Evolutionary conservation across 1,140 invertebrate genomes (phyloP).

Genomic region (Triops longicaudatus): DNA sequence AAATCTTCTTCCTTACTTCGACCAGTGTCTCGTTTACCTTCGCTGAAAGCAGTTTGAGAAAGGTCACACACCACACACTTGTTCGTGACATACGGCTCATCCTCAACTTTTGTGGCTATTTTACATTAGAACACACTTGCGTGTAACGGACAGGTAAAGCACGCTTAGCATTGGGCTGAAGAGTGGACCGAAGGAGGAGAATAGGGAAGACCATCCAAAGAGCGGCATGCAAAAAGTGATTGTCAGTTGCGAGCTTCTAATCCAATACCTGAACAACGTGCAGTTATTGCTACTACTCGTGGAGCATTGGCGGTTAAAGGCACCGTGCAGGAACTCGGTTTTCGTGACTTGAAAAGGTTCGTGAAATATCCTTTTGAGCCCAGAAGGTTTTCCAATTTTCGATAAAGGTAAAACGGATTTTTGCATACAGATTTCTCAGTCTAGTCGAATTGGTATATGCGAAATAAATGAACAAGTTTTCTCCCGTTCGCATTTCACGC

Average conservation of each 20-base stretch:
- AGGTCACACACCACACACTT: background rate
- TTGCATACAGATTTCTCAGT: no score
- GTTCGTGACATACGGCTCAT: background rate
- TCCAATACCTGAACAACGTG: background rate
- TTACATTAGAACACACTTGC: background rate
- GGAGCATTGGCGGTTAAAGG: background rate
- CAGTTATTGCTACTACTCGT: background rate
- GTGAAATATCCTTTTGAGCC: background rate
- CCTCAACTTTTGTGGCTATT: background rate
- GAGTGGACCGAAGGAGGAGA: background rate
- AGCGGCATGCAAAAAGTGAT: background rate
- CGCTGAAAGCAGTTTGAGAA: background rate
- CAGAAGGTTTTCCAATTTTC: background rate
- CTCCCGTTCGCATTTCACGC: no score
- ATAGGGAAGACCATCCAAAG: background rate
- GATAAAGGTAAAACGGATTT: background rate
- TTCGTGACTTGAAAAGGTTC: background rate
- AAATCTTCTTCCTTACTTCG: background rate
- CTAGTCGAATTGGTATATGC: no score
- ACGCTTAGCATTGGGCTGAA: background rate
- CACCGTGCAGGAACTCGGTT: background rate
- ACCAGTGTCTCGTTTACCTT: background rate
- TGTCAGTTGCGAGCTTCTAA: background rate
- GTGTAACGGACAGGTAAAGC: background rate
- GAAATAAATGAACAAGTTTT: no score